Evolutionary conservation across 2,888 invertebrate genomes (phyloP).

Genomic region (Empis livida): DNA sequence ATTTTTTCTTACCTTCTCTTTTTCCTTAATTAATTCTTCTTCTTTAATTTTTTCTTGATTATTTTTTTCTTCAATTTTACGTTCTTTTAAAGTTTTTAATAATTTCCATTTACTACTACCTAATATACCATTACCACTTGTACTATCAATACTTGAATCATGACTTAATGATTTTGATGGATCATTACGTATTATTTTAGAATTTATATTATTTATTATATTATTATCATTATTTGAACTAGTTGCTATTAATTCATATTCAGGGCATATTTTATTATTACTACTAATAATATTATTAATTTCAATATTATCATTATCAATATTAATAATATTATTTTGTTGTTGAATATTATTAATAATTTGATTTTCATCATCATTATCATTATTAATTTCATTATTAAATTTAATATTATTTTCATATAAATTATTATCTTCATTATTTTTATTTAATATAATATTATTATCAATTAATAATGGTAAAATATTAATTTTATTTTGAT

Average conservation of each 20-base stretch:
- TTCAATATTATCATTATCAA: too few relatives aligned
- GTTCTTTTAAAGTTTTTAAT: conserved; percentile 75
- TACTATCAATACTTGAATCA: conserved; percentile 33
- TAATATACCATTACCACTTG: conserved; percentile 40
- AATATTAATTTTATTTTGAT: too few relatives aligned
- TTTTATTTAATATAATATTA: conserved; percentile 8
- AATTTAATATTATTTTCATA: conserved; percentile 2
- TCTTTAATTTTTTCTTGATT: conserved; percentile 54
- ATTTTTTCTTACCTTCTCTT: conserved; percentile 48
- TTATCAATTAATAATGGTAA: too few relatives aligned
- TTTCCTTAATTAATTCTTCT: conserved; percentile 48
- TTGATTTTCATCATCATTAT: too few relatives aligned
- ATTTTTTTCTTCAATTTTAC: conserved; percentile 75
- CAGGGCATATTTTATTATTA: too few relatives aligned
- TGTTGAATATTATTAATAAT: too few relatives aligned
- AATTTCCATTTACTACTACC: conserved; percentile 88
- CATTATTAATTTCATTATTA: too few relatives aligned
- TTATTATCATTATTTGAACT: too few relatives aligned
- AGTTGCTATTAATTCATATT: too few relatives aligned
- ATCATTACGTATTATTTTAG: not conserved
- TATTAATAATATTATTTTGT: too few relatives aligned
- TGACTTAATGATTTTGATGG: conserved; percentile 15
- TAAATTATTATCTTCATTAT: conserved; percentile 12
- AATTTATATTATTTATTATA: not conserved
- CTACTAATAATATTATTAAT: too few relatives aligned